phyloP scores from a whole-genome alignment of 2,113 vertebrate genomes.

The Synodontis membranacea region DNA sequence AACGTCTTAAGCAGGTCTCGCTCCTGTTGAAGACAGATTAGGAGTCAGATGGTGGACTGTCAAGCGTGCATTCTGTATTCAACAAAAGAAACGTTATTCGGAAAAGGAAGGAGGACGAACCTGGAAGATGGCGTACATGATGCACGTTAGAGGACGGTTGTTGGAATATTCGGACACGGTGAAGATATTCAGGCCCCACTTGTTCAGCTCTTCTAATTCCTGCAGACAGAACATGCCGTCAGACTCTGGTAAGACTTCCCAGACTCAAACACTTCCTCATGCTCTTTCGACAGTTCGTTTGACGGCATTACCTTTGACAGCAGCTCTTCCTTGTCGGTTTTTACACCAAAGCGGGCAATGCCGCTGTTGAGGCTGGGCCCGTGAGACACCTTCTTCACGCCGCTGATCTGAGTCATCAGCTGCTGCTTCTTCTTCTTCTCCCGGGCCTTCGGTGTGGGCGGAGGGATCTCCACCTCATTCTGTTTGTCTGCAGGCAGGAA shows the following conservation, averaged over 20 bases:
- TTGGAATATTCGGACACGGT: conserved; percentile 92
- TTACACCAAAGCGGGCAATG: conserved; percentile 93
- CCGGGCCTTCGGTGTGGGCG: conserved; percentile 90
- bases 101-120: conserved; percentile 63
- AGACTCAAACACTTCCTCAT: neutral
- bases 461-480: conserved; percentile 98
- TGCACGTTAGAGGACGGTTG: conserved; percentile 91
- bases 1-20: conserved; percentile 94
- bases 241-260: conserved; percentile 2
- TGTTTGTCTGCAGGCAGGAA: conserved; percentile 84
- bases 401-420: conserved; percentile 98
- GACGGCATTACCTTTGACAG: conserved; percentile 80
- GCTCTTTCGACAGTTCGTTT: neutral
- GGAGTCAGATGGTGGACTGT: neutral
- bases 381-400: conserved; percentile 94
- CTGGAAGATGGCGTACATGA: conserved; percentile 99
- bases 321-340: conserved; percentile 92
- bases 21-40: conserved; percentile 73
- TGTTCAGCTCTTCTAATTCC: conserved; percentile 96
- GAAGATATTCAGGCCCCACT: conserved; percentile 98
- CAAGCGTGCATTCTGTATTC: neutral
- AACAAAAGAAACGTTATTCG: neutral
- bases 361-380: conserved; percentile 90
- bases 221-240: conserved; percentile 48
- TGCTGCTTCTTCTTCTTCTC: conserved; percentile 98